These are phyloP conservation scores for Acrossocheilus wenchowensis DNA, from an alignment of 2,797 vertebrate species.

Conservation along the genomic window DNA sequence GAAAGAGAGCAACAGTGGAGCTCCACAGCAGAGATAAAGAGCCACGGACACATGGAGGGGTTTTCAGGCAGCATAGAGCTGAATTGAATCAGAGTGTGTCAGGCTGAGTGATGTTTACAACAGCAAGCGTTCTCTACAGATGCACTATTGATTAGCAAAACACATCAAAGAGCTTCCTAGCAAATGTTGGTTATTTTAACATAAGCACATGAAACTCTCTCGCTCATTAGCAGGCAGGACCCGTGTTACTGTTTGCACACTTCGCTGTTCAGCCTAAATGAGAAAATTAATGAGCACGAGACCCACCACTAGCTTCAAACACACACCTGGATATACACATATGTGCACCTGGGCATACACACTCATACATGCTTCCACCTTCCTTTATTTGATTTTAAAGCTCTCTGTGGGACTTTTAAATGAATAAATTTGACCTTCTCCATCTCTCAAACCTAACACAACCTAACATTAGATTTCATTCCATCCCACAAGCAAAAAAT, in stretches of 20 bases:
- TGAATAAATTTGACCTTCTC: not conserved
- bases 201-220: conserved; percentile 29
- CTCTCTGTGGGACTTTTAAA: not conserved
- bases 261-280: conserved; percentile 38
- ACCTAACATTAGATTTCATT: not conserved
- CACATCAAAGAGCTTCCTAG: conserved; percentile 22
- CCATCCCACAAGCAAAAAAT: not conserved
- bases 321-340: conserved; percentile 14
- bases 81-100: conserved; percentile 29
- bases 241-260: conserved; percentile 20
- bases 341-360: conserved; percentile 2
- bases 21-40: conserved; percentile 30
- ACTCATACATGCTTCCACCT: not conserved
- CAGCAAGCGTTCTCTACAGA: conserved; percentile 24
- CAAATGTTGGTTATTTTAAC: conserved; percentile 34
- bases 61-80: conserved; percentile 11
- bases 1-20: conserved; percentile 14
- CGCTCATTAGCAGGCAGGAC: conserved; percentile 24
- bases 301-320: conserved; percentile 6
- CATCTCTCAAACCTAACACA: not conserved
- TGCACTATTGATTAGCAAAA: conserved; percentile 33
- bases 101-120: conserved; percentile 33
- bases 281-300: conserved; percentile 36
- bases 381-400: conserved; percentile 1
- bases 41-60: not conserved